A percentile compares a stretch with the other conserved stretches of the same genome.
Evolutionary conservation across 2,797 vertebrate genomes (phyloP).

Genomic region (Poeciliopsis turneri): DNA sequence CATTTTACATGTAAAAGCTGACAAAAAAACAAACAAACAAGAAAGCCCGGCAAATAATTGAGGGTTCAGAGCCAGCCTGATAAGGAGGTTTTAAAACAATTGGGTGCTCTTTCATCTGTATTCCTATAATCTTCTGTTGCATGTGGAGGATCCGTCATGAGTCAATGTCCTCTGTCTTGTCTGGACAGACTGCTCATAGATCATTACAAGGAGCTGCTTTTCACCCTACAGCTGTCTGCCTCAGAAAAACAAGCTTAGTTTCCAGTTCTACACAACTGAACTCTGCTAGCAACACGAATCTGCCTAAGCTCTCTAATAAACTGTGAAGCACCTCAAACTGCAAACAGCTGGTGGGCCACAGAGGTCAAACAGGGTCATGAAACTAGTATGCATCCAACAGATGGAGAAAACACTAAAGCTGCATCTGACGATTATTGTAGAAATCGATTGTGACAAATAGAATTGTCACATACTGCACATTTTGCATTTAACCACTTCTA

Average conservation of each 20-base stretch:
- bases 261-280: neutral
- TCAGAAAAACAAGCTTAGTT: neutral
- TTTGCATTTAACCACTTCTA: too few species aligned
- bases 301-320: neutral
- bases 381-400: neutral
- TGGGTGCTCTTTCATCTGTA: neutral
- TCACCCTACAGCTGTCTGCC: conserved; percentile 3
- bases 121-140: conserved; percentile 2
- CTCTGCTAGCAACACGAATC: neutral
- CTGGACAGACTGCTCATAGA: conserved; percentile 4
- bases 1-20: neutral
- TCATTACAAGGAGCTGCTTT: neutral
- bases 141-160: conserved; percentile 5
- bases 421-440: too few species aligned
- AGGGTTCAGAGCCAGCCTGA: conserved; percentile 2
- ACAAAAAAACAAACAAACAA: neutral
- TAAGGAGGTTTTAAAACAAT: neutral
- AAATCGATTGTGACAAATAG: too few species aligned
- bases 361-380: neutral
- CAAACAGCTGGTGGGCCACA: neutral
- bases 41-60: neutral
- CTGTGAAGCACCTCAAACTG: neutral
- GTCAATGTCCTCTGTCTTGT: conserved; percentile 4
- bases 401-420: too few species aligned
- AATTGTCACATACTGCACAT: too few species aligned